Evolutionary conservation across 2,113 vertebrate genomes (phyloP), one percentile per base, ranked within the genome.

Genomic region (Psammodynastes pulverulentus): DNA sequence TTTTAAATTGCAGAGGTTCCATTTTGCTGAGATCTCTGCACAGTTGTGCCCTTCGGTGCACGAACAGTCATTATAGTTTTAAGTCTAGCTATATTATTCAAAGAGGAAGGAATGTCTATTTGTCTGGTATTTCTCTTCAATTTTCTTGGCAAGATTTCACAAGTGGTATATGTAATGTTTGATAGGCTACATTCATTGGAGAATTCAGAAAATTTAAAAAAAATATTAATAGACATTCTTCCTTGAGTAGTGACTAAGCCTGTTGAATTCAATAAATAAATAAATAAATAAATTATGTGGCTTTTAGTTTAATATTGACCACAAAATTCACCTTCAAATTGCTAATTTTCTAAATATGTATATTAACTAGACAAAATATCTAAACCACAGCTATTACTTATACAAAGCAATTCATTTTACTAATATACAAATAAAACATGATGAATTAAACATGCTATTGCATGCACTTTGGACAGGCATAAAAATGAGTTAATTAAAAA

Each of bases 391-490:
- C 94, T 46, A 90, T 96, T 95, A 91, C 87, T 96, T 95, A 52
- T 93, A n/a, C 62, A 92, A 54, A 94, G 90, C 90, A 89, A 26
- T 53, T 97, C 94, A 94, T 97, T 96, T 95, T 96, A 96, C 97
- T 97, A 96, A 97, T 94, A 95, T 96, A 95, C 94, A 97, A 97
- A 95, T 94, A 97, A 96, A 96, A 96, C 48, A 92, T 92, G 90
- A 96, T 97, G 93, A 97, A 97, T 97, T 97, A 97, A 97, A 97
- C 94, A 97, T 96, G 87, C 12, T 93, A 95, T 94, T 94, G 88
- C 94, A 95, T 94, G 92, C 92, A 95, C 92, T 97, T 97, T 96
- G 95, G 97, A 96, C 95, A 97, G 96, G 88, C 93, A 95, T 96
- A 96, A 95, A 96, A 93, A 96, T 96, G 95, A 97, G 93, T 91